Base-by-base conservation (phyloP, 23 tunicate species). In the Oikopleura dioica region DNA sequence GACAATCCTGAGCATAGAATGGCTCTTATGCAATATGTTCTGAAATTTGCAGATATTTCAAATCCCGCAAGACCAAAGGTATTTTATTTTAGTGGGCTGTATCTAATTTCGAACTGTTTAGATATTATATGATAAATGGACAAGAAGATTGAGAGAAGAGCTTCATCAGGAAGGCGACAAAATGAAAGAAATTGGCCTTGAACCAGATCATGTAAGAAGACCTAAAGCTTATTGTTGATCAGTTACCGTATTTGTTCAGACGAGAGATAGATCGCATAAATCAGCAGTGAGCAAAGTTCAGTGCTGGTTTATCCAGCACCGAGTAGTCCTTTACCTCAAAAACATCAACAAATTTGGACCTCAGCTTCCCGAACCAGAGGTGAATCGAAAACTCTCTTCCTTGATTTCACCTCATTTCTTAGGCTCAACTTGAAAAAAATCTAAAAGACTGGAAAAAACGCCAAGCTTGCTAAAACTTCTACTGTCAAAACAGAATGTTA, bases 31-130 rank as follows among this genome's bases (percentile, higher is more conserved):
- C 37, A 75, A 31, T 75, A 75, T 35, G 4, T 36, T 5, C 77
- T 75, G 2, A 9, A 35, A 35, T 75, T 75, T 75, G 1, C 77
- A 1, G 77, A 75, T 75, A 37, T 35, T 36, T 31, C 77, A 30
- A 75, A 75, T 35, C 77, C 77, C 1, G 37, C 77, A 36, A 30
- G 37, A 5, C 77, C 77, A 35, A 44, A 44, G 55, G 55, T 44
- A 44, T 9, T 44, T 9, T 9, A 44, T 44, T 44, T 44, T 44
- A 44, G n/a, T n/a, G n/a, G n/a, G n/a, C n/a, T n/a, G n/a, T n/a
- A n/a, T n/a, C n/a, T n/a, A n/a, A n/a, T n/a, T n/a, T n/a, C n/a
- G n/a, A n/a, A n/a, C n/a, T 44, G 9, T 44, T 44, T 16, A 44
- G 55, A 44, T 9, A 44, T 44, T 44, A 44, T 44, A 44, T 16